Evolutionary conservation across 2,797 vertebrate genomes (phyloP).

Genomic region (Ciconia nigra): DNA sequence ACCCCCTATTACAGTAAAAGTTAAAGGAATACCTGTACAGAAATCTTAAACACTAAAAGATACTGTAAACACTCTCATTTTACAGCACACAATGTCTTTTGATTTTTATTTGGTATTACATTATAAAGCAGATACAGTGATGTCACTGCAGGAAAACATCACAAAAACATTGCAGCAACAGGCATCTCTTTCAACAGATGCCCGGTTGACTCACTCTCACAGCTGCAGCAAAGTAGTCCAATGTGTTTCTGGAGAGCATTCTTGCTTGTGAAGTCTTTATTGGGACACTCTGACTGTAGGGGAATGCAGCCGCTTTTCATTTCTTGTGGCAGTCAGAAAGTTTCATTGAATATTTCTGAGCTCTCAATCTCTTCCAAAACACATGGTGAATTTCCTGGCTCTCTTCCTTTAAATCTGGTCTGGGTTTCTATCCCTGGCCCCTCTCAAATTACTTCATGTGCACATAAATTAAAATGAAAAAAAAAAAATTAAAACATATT

Average conservation of each 20-base stretch:
- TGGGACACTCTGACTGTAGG: slow-evolving; percentile 35
- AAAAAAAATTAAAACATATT: too few relatives aligned
- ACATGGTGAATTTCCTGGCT: slow-evolving; percentile 62
- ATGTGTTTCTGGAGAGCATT: slow-evolving; percentile 62
- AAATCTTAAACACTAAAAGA: neutral
- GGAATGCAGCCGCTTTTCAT: slow-evolving; percentile 62
- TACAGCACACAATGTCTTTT: neutral
- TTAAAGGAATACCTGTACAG: neutral
- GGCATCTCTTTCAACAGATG: slow-evolving; percentile 33
- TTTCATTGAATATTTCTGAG: slow-evolving; percentile 66
- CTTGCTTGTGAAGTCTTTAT: slow-evolving; percentile 65
- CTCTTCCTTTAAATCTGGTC: slow-evolving; percentile 52
- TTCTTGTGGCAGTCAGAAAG: slow-evolving; percentile 58
- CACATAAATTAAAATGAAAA: neutral
- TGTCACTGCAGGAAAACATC: slow-evolving; percentile 41
- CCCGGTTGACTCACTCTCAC: slow-evolving; percentile 56
- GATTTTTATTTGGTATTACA: neutral
- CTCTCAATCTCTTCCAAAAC: slow-evolving; percentile 54
- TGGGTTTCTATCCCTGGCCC: neutral
- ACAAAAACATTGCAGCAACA: slow-evolving; percentile 15
- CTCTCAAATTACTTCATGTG: slow-evolving; percentile 7
- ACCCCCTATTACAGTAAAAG: neutral
- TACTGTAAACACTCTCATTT: neutral
- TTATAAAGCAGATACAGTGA: slow-evolving; percentile 30
- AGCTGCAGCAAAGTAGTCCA: slow-evolving; percentile 61